Evolutionary conservation across 2,797 vertebrate genomes (phyloP).

Genomic region (Adrianichthys oophorus): DNA sequence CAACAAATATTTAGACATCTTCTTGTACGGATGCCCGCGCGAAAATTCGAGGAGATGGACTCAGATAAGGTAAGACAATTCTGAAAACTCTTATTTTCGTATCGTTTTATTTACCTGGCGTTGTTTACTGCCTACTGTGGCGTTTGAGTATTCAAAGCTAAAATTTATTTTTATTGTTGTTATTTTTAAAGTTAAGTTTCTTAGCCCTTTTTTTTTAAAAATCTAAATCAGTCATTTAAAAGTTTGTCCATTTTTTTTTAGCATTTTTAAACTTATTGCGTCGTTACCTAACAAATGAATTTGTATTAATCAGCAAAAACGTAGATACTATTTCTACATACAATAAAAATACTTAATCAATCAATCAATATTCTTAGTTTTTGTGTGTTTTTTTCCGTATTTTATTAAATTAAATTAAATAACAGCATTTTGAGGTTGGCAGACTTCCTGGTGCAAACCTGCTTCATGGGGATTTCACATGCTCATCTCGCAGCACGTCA

Average conservation of each 20-base stretch:
- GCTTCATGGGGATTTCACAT: constrained; percentile 77
- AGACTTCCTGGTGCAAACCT: constrained; percentile 67
- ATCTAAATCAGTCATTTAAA: too few species aligned
- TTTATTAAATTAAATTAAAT: not conserved
- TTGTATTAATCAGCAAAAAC: too few species aligned
- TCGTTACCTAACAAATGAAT: too few species aligned
- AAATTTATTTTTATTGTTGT: not conserved
- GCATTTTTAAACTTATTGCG: too few species aligned
- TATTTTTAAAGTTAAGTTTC: not conserved
- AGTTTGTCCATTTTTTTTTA: too few species aligned
- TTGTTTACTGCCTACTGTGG: constrained; percentile 34
- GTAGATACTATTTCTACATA: too few species aligned
- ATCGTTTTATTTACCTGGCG: not conserved
- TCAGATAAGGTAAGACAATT: constrained; percentile 69
- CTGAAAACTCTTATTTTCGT: constrained; percentile 12
- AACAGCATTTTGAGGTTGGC: constrained; percentile 33
- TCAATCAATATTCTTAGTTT: too few species aligned
- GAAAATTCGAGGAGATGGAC: constrained; percentile 68
- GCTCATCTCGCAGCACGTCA: constrained; percentile 72
- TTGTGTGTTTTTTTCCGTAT: not conserved
- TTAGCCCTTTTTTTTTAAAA: too few species aligned
- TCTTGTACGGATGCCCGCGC: constrained; percentile 61
- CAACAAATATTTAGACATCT: constrained; percentile 33
- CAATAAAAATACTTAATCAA: too few species aligned
- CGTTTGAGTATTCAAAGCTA: not conserved